Base-by-base conservation (phyloP, 1,140 invertebrate species). In the Idris sp. region DNA sequence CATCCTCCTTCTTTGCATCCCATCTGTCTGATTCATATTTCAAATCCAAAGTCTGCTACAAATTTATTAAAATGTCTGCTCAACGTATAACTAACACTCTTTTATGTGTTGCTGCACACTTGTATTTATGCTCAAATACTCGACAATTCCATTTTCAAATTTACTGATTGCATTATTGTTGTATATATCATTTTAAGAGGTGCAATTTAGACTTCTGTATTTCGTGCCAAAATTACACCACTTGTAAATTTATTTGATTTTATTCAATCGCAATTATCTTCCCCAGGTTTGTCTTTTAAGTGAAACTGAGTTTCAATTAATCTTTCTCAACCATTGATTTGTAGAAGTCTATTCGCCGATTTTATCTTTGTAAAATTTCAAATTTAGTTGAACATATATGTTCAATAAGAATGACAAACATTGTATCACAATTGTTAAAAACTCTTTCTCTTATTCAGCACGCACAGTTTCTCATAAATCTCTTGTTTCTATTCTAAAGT, bases 1-100 rank as follows among this genome's bases (percentile, higher is more conserved):
- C 58, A 72, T 62, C 68, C 51, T 48, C 43, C 31, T 61, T 61
- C 59, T 73, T 73, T 73, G 59, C 69, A 59, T 61, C 46, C 31
- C 28, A 51, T 62, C 53, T 59, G 51, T 65, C 44, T 61, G 53
- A 65, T 74, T 65, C 54, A 65, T 74, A 74, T 74, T 65, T 59
- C 61, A 74, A 14, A 48, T 43, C 51, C 69, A 54, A 73, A 62
- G 43, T 58, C 30, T 64, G 59, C 53, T 64, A 64, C 58, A 72
- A 72, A 64, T 72, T 64, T 72, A 71, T 71, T 71, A 71, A 62
- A 54, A 62, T 61, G 31, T 54, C 49, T 48, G 35, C 38, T 68
- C 38, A 40, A 53, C 54, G 14, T 71, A 61, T 59, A 61, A 38
- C 25, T 71, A 54, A 71, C 56, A 71, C 49, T 62, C 67, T 62